Evolutionary conservation across 2,888 invertebrate species (phyloP).

Genomic region (Eupithecia abbreviata): DNA sequence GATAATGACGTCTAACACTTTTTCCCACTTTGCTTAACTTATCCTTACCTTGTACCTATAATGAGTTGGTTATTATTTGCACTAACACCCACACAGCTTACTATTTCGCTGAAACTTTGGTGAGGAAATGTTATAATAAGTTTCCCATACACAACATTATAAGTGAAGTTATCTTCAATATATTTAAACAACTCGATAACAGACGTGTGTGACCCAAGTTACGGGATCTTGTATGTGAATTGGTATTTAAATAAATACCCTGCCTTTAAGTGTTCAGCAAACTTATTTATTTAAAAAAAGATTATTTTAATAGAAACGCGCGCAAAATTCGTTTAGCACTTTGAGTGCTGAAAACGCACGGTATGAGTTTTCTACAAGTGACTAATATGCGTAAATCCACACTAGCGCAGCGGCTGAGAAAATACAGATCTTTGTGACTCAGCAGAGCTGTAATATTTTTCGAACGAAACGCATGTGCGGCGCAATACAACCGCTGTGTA

Average conservation of each 20-base stretch:
- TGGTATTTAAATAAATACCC: not conserved
- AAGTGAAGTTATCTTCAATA: not conserved
- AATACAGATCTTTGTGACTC: no score
- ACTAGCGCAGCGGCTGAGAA: no score
- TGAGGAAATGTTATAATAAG: constrained; percentile 8
- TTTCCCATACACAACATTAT: constrained; percentile 9
- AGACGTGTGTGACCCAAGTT: not conserved
- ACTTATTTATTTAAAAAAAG: not conserved
- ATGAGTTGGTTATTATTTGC: constrained; percentile 5
- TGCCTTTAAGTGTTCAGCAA: not conserved
- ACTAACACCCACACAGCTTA: constrained; percentile 1
- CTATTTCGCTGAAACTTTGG: not conserved
- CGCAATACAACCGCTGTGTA: no score
- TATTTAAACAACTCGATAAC: constrained; percentile 7
- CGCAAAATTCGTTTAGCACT: not conserved
- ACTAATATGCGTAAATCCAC: no score
- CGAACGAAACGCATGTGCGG: no score
- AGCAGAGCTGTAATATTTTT: no score
- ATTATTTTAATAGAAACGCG: not conserved
- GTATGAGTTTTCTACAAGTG: no score
- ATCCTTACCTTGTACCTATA: not conserved
- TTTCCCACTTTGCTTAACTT: not conserved
- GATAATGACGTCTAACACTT: not conserved
- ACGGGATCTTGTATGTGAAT: not conserved
- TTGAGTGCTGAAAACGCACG: no score